phyloP scores from a whole-genome alignment of 2,888 invertebrate genomes.

The Drosophila maculinotata region DNA sequence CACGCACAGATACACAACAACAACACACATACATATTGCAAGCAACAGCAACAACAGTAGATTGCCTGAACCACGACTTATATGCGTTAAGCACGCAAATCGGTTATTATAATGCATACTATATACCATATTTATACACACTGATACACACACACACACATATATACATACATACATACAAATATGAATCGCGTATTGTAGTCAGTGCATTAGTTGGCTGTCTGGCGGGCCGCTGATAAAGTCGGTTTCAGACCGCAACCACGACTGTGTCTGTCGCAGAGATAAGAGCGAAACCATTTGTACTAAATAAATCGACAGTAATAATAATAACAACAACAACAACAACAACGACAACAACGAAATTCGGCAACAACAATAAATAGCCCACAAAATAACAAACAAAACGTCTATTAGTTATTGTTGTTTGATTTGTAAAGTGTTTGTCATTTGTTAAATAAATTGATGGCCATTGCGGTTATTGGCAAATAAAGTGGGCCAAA shows the following conservation, averaged over 20 bases:
- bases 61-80: constrained; percentile 44
- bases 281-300: constrained; percentile 70
- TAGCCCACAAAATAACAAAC: constrained; percentile 55
- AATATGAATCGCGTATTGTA: constrained; percentile 32
- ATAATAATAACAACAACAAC: constrained; percentile 22
- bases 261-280: constrained; percentile 25
- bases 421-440: constrained; percentile 79
- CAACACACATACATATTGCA: constrained; percentile 8
- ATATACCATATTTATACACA: background rate
- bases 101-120: constrained; percentile 76
- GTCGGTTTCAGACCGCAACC: constrained; percentile 25
- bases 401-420: constrained; percentile 76
- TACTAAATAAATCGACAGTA: constrained; percentile 63
- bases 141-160: background rate
- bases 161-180: constrained; percentile 14
- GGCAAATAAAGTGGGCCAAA: constrained; percentile 62
- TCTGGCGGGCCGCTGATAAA: constrained; percentile 50
- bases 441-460: constrained; percentile 81
- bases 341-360: constrained; percentile 11
- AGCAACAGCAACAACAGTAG: constrained; percentile 27
- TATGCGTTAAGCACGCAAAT: constrained; percentile 74
- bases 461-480: constrained; percentile 72
- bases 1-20: constrained; percentile 10
- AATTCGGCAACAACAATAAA: constrained; percentile 29
- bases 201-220: constrained; percentile 50